Conservation (phyloP, 2,888 invertebrate genomes). For the Drosophila anomalata region DNA sequence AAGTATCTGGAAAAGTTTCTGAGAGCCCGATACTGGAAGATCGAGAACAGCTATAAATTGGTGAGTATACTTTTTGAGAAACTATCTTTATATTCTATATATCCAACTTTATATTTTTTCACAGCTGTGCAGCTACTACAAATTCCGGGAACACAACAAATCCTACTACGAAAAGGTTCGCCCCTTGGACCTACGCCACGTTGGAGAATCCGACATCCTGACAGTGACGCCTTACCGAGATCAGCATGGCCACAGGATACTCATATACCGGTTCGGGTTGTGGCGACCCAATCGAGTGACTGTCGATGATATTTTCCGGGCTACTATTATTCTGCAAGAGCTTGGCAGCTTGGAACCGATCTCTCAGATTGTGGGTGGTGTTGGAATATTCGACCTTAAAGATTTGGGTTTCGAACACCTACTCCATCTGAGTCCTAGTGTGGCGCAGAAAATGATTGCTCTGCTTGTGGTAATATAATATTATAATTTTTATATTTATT, state of each 20-base stretch:
- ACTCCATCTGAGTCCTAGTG: slow-evolving; percentile 89
- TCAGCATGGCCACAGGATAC: slow-evolving; percentile 88
- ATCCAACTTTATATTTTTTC: slow-evolving; percentile 1
- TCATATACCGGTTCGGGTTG: slow-evolving; percentile 89
- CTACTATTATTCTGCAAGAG: slow-evolving; percentile 89
- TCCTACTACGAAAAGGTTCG: slow-evolving; percentile 88
- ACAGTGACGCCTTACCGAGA: slow-evolving; percentile 91
- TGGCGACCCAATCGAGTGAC: slow-evolving; percentile 89
- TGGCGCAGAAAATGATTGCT: slow-evolving; percentile 88
- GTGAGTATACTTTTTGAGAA: slow-evolving; percentile 74
- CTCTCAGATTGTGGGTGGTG: slow-evolving; percentile 90
- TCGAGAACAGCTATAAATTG: slow-evolving; percentile 89
- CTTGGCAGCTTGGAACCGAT: slow-evolving; percentile 90
- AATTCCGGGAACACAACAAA: slow-evolving; percentile 90
- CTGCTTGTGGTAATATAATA: slow-evolving; percentile 88
- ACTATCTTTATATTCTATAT: too few species aligned
- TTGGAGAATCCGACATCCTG: slow-evolving; percentile 89
- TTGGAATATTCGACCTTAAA: slow-evolving; percentile 90
- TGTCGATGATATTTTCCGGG: slow-evolving; percentile 89
- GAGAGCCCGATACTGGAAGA: slow-evolving; percentile 89
- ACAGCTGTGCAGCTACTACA: slow-evolving; percentile 89
- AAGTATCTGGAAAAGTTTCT: slow-evolving; percentile 90
- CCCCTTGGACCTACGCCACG: slow-evolving; percentile 86
- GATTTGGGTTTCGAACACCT: slow-evolving; percentile 89
- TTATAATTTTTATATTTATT: slow-evolving; percentile 66